phyloP scores from a whole-genome alignment of 2,113 vertebrate genomes.

The human (Homo sapiens) region DNA sequence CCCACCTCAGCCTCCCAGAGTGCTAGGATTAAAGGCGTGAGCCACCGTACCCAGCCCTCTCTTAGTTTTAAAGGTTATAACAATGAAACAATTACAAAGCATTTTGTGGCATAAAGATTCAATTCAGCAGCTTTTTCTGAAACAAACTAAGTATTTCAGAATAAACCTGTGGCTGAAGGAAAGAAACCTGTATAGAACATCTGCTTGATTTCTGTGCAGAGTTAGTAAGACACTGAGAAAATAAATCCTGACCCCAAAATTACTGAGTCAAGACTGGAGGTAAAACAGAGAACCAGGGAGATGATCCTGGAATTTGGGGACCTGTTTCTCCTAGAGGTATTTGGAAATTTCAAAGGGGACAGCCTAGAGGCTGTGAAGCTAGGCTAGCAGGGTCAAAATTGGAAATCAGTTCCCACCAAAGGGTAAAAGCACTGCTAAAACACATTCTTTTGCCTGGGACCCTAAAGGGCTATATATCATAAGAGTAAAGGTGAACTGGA shows the following conservation, averaged over 20 bases:
- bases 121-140: constrained; percentile 25
- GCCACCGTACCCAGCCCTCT: too few species aligned
- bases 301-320: not conserved
- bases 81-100: not conserved
- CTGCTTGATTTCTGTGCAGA: not conserved
- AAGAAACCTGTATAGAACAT: not conserved
- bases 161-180: not conserved
- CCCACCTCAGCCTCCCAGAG: too few species aligned
- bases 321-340: not conserved
- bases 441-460: not conserved
- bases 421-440: not conserved
- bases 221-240: not conserved
- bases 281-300: not conserved
- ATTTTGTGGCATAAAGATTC: not conserved
- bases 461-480: too few species aligned
- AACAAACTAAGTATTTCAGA: constrained; percentile 38
- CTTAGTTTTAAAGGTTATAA: constrained; percentile 15
- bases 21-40: too few species aligned
- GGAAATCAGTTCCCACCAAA: not conserved
- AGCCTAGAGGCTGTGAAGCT: not conserved
- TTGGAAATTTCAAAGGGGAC: not conserved
- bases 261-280: not conserved
- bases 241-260: not conserved
- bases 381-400: not conserved
- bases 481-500: not conserved